phyloP scores from a whole-genome alignment of 2,113 vertebrate species.

The Haemorhous mexicanus region DNA sequence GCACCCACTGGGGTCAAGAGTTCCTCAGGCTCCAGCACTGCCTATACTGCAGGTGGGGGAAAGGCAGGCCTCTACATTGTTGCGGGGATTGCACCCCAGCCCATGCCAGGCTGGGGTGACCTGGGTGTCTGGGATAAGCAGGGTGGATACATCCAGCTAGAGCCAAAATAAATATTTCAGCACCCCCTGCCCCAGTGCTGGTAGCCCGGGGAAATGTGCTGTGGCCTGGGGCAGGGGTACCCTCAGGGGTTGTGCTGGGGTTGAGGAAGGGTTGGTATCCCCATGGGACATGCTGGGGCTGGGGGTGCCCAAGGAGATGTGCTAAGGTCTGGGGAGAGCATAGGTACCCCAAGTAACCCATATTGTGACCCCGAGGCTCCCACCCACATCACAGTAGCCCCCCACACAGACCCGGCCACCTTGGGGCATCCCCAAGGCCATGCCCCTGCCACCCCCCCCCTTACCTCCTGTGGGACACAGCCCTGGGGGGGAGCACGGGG shows the following conservation, averaged over 20 bases:
- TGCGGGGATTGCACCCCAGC: rapidly evolving
- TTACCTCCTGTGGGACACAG: background rate
- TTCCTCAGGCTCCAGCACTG: background rate
- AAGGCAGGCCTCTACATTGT: background rate
- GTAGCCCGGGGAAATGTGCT: background rate
- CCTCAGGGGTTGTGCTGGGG: background rate
- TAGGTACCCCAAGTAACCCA: background rate
- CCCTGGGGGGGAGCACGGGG: background rate
- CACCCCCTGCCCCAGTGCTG: rapidly evolving
- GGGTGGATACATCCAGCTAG: background rate
- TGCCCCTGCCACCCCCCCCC: background rate
- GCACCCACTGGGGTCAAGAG: background rate
- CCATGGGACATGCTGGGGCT: too few relatives aligned
- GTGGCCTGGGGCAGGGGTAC: background rate
- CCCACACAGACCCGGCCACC: rapidly evolving
- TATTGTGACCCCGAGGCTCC: rapidly evolving
- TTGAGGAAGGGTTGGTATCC: background rate
- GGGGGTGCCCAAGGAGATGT: background rate
- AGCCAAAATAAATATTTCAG: background rate
- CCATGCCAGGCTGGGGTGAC: background rate
- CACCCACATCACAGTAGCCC: background rate
- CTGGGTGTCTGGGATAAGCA: background rate
- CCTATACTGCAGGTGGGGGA: background rate
- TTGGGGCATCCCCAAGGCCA: background rate
- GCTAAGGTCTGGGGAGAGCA: background rate